These are phyloP conservation scores for Spodoptera littoralis DNA, from an alignment of 2,888 invertebrate species.

Conservation along the genomic window DNA sequence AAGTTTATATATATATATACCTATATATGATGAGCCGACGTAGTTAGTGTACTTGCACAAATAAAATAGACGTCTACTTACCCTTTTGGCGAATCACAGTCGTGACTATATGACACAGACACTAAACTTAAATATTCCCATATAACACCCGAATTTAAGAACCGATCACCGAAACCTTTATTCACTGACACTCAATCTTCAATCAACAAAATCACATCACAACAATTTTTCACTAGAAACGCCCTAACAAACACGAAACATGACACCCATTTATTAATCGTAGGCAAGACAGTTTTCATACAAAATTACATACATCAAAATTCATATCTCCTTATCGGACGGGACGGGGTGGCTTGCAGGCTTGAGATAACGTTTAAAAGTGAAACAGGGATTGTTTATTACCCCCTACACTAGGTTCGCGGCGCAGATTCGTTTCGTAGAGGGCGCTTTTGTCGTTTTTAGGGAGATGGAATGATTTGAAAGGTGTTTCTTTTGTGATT, in stretches of 20 bases:
- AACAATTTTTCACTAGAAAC: neutral
- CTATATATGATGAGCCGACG: no score
- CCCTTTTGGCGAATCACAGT: no score
- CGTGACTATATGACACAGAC: no score
- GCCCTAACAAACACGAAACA: constrained; percentile 6
- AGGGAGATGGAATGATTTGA: neutral
- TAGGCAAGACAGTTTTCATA: constrained; percentile 52
- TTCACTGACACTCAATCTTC: no score
- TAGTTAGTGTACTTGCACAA: no score
- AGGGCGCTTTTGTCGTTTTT: constrained; percentile 12
- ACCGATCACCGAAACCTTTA: no score
- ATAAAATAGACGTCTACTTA: no score
- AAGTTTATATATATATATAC: no score
- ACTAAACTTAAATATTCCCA: no score
- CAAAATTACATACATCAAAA: constrained; percentile 66
- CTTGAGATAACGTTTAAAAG: constrained; percentile 68
- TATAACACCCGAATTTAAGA: no score
- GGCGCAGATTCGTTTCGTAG: constrained; percentile 20
- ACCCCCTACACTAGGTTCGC: constrained; percentile 43
- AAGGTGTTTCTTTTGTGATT: neutral
- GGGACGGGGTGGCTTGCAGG: constrained; percentile 62
- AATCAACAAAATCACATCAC: no score
- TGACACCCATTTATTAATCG: constrained; percentile 47
- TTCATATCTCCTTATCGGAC: constrained; percentile 66
- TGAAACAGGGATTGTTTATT: constrained; percentile 65